Percentiles rank a stretch among this genome's conserved stretches.
Evolutionary conservation across 37 sponge, comb jelly and placozoan species (phyloP).

Genomic region (Oscarella lobularis): DNA sequence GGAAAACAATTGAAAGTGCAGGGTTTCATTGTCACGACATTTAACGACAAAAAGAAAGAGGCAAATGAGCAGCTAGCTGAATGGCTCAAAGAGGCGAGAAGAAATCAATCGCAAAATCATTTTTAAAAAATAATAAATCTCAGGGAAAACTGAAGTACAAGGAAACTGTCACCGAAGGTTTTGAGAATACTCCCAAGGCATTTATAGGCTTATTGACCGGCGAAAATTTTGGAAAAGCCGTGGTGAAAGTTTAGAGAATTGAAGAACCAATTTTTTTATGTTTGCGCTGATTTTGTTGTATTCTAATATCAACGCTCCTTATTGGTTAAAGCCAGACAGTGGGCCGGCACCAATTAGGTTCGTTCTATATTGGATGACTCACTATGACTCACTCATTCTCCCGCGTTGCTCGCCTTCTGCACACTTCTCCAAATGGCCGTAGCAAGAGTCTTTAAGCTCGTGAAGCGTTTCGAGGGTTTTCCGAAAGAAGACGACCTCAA

Average conservation of each 20-base stretch:
- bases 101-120: neutral
- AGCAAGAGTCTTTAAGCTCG: conserved; percentile 33
- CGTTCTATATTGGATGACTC: too few species aligned
- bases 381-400: too few species aligned
- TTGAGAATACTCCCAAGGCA: neutral
- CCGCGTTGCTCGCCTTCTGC: too few species aligned
- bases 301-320: too few species aligned
- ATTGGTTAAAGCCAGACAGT: too few species aligned
- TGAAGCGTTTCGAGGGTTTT: conserved; percentile 37
- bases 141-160: conserved; percentile 30
- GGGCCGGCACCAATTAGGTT: too few species aligned
- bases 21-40: conserved; percentile 46
- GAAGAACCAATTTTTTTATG: too few species aligned
- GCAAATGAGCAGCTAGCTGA: conserved; percentile 37
- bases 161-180: conserved; percentile 4
- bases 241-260: too few species aligned
- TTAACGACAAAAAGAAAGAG: conserved; percentile 8
- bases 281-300: too few species aligned
- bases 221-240: conserved; percentile 4
- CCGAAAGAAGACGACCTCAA: conserved; percentile 52
- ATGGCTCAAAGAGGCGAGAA: conserved; percentile 57
- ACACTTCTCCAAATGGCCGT: conserved; percentile 6
- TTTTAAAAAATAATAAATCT: too few species aligned
- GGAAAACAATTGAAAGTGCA: conserved; percentile 43
- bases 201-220: neutral